Percentiles rank a stretch among this genome's conserved stretches.
These are phyloP conservation scores for Calephelis nemesis DNA, from an alignment of 1,140 invertebrate genomes.

Conservation along the genomic window DNA sequence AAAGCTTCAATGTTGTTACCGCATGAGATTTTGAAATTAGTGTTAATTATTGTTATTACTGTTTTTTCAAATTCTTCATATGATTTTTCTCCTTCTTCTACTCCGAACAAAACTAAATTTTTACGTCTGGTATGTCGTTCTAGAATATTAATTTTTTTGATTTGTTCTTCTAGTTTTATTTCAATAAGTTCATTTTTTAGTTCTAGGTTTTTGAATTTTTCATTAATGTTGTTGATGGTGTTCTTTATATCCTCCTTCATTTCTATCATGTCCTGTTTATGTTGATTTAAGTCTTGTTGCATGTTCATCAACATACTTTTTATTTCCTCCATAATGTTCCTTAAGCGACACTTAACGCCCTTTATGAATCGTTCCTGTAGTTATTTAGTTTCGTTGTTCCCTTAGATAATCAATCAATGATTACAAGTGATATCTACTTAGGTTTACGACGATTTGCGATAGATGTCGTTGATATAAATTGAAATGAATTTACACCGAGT, in stretches of 20 bases:
- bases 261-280: no score
- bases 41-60: no score
- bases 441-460: background rate
- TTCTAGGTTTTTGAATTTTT: no score
- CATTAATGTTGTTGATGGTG: no score
- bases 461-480: background rate
- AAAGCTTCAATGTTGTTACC: conserved; percentile 33
- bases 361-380: background rate
- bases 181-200: background rate
- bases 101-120: conserved; percentile 38
- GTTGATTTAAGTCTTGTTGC: no score
- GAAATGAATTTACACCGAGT: background rate
- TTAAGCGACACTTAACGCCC: background rate
- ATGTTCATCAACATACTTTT: background rate
- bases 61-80: conserved; percentile 37
- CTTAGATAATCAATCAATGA: no score
- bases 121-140: no score
- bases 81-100: conserved; percentile 37
- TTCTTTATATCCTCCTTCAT: no score
- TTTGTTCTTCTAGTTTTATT: no score
- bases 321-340: background rate
- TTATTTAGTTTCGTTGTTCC: background rate
- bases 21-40: no score
- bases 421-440: no score
- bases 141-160: no score